These are phyloP conservation scores for Bubalus kerabau DNA, from an alignment of 2,113 vertebrate genomes.

Conservation along the genomic window DNA sequence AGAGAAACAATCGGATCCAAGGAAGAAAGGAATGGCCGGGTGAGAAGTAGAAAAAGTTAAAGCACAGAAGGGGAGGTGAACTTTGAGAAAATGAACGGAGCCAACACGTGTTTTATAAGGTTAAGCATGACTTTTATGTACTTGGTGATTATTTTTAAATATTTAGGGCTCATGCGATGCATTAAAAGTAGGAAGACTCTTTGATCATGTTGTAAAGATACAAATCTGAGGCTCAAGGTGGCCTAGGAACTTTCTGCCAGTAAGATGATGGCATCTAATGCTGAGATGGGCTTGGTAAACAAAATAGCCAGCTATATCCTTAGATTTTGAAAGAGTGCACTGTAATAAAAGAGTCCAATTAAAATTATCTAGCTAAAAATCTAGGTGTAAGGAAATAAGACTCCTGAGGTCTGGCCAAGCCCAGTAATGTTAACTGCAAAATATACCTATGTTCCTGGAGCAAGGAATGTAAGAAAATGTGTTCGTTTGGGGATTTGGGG, in stretches of 20 bases:
- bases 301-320: background rate
- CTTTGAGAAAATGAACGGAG: background rate
- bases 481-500: background rate
- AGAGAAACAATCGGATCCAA: background rate
- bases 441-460: background rate
- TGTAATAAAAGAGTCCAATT: background rate
- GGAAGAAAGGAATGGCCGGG: background rate
- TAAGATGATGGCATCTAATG: background rate
- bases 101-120: background rate
- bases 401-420: background rate
- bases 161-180: background rate
- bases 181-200: background rate
- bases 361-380: background rate
- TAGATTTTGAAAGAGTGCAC: background rate
- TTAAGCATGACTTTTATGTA: background rate
- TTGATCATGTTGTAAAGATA: background rate
- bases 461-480: background rate
- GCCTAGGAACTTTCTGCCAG: background rate
- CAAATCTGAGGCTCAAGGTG: background rate
- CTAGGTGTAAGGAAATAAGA: background rate
- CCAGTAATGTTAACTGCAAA: background rate
- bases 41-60: background rate
- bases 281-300: background rate
- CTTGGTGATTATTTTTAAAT: background rate
- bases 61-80: background rate